Evolutionary conservation across 2,113 vertebrate species (phyloP), one percentile per base, ranked within the genome.

Genomic region (Piaya cayana): DNA sequence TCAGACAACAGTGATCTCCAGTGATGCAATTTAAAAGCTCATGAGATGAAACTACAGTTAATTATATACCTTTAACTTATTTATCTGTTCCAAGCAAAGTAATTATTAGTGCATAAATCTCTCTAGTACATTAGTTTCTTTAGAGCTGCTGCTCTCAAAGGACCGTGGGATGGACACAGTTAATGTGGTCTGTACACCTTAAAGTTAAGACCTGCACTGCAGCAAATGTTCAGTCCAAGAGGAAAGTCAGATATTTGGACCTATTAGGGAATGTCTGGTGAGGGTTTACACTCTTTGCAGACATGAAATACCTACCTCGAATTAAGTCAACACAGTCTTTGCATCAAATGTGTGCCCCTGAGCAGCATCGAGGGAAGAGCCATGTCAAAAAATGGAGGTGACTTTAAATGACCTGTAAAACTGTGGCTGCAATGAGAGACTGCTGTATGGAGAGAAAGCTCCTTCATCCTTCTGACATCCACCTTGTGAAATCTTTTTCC

Each of bases 81-180:
- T 97, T 97, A 96, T 91, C 95, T 97, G 78, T 97, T 95, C 90
- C 89, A 96, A 96, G 85, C 95, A 96, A 97, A 93, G 92, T 96
- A 96, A 97, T 97, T 94, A 96, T 89, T 94, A 65, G 45, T 58
- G 7, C 78, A 63, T 91, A 80, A 23, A 77, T 42, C 53, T 82
- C 76, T 92, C 55, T 77, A 52, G 74, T 47, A 50, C 19, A 32
- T 9, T 82, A 43, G 69, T 39, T 91, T 82, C 13, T 78, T 79
- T 50, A 72, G 37, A 88, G 21, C 30, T 3, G 1, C 60, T 83
- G 18, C 47, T 89, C 60, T 71, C 82, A 34, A 50, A 81, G 72
- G 71, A 43, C 52, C 2, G 1, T 45, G 32, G 7, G 15, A 55
- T 82, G 64, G 34, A 53, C 60, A 10, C 13, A 18, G 1, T 36